phyloP scores from a whole-genome alignment of 2,797 vertebrate species.

The Valencia hispanica region DNA sequence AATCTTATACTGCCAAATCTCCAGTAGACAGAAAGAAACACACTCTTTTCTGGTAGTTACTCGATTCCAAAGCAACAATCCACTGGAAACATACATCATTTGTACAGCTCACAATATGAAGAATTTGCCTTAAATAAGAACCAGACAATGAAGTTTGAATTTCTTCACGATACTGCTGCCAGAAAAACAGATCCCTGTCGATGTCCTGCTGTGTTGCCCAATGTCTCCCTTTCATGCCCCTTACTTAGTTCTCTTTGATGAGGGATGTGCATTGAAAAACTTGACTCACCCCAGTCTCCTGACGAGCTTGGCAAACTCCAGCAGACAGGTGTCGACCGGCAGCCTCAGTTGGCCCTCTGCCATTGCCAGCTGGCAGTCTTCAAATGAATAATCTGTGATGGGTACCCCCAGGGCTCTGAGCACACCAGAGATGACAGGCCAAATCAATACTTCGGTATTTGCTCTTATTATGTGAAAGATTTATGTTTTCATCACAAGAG shows the following conservation, averaged over 20 bases:
- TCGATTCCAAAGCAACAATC: neutral
- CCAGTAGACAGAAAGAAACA: neutral
- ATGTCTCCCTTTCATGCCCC: neutral
- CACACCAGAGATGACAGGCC: constrained; percentile 35
- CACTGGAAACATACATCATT: neutral
- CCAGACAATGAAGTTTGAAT: neutral
- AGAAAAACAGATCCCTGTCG: constrained; percentile 8
- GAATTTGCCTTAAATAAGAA: neutral
- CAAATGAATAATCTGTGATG: constrained; percentile 97
- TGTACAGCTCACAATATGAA: constrained; percentile 1
- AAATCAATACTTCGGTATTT: constrained; percentile 42
- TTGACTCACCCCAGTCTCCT: constrained; percentile 91
- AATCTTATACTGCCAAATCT: neutral
- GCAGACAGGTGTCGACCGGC: constrained; percentile 92
- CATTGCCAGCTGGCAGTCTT: constrained; percentile 98
- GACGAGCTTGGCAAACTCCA: constrained; percentile 95
- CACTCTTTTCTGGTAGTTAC: neutral
- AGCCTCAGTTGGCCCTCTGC: constrained; percentile 94
- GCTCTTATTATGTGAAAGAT: neutral
- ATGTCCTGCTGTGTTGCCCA: constrained; percentile 10
- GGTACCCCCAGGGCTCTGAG: constrained; percentile 89
- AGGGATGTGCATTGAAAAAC: constrained; percentile 26
- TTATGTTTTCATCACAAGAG: neutral
- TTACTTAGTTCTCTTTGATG: constrained; percentile 32
- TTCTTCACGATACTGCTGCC: neutral